Base-by-base conservation (phyloP, 2,113 vertebrate species). In the Spea bombifrons region DNA sequence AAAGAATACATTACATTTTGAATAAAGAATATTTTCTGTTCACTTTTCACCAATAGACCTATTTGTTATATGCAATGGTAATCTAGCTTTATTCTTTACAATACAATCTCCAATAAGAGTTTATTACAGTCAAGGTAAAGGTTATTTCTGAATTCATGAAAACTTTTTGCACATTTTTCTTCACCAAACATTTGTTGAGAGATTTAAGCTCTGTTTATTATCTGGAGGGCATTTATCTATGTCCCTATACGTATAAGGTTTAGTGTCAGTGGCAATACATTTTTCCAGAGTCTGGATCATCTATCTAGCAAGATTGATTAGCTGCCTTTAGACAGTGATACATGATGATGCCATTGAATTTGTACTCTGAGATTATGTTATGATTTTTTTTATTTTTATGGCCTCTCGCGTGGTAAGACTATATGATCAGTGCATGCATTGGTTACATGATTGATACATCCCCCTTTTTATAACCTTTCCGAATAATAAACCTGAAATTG, bases 241-340 rank as follows among this genome's bases (percentile, higher is more conserved):
- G 71, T 80, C 78, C 73, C 57, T 66, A 68, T 5, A 57, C 17
- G 74, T 45, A 66, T 74, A 80, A 61, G 71, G 49, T 67, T 55
- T 52, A 66, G 61, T 30, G 61, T 48, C 50, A 64, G 77, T 57
- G 45, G 77, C 70, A 79, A 67, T 79, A 73, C 71, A 80, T 80
- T 80, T 73, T 49, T 68, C 71, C 53, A 67, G 64, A 68, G 66
- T 15, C 52, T 74, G 78, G 64, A 74, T 57, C 63, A 63, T 16
- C 71, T 80, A 80, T 80, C 71, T 74, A 72, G 78, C 61, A 67
- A 80, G 78, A 80, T 80, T 66, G 78, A 80, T 80, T 80, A 66
- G 52, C 46, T 68, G 10, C 8, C 44, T 57, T 49, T 48, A 47
- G 65, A 74, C 71, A 57, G 46, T 68, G 78, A 80, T 68, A 80